Conservation (phyloP, 23 tunicate species). For the Botrylloides violaceus region DNA sequence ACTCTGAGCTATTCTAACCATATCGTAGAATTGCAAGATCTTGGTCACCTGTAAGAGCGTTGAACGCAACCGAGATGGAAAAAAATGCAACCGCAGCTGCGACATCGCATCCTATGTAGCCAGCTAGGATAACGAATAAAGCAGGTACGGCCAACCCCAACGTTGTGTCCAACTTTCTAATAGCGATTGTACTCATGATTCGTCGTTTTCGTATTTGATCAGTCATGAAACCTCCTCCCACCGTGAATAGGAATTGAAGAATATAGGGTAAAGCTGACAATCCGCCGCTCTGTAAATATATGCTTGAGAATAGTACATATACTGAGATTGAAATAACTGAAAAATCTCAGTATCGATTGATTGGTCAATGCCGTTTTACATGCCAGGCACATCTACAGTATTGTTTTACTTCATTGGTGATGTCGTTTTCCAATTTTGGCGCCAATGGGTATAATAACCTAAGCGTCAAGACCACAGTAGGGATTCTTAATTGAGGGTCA, state of each 20-base stretch:
- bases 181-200: conserved; percentile 9
- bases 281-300: conserved; percentile 28
- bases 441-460: too few species aligned
- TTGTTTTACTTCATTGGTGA: too few species aligned
- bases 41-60: conserved; percentile 21
- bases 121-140: conserved; percentile 29
- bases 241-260: conserved; percentile 18
- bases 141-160: conserved; percentile 33
- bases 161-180: conserved; percentile 27
- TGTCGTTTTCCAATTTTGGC: too few species aligned
- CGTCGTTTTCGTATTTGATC: conserved; percentile 18
- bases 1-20: too few species aligned
- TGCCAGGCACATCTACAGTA: too few species aligned
- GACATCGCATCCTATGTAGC: conserved; percentile 33
- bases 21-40: too few species aligned
- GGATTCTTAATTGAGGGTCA: too few species aligned
- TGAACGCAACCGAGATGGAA: conserved; percentile 32
- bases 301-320: too few species aligned
- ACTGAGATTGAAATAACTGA: too few species aligned
- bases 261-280: conserved; percentile 29
- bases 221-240: conserved; percentile 26
- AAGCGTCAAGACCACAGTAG: too few species aligned
- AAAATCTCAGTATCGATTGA: too few species aligned
- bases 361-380: too few species aligned
- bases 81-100: conserved; percentile 26